phyloP scores from a whole-genome alignment of 1,140 invertebrate genomes.

The Meloidogyne floridensis region DNA sequence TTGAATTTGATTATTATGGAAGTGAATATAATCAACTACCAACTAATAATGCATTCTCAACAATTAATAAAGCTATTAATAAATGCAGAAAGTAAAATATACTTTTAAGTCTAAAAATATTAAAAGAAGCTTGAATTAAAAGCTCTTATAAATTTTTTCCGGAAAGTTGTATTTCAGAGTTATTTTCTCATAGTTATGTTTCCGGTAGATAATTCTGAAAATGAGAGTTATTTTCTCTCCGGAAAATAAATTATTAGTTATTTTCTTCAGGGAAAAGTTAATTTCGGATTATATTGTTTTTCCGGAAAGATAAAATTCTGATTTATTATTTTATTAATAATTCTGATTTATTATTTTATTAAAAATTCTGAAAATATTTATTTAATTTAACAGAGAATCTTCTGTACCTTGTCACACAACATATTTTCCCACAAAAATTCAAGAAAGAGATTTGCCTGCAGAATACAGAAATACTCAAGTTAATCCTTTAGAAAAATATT shows the following conservation, averaged over 20 bases:
- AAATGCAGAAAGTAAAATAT: constrained; percentile 32
- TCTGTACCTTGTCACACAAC: constrained; percentile 15
- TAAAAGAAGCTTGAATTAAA: neutral
- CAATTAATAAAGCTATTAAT: constrained; percentile 28
- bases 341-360: constrained; percentile 16
- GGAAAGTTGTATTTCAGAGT: too few species aligned
- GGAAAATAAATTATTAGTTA: too few species aligned
- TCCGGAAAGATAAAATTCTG: too few species aligned
- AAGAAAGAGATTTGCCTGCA: constrained; percentile 31
- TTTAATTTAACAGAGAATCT: constrained; percentile 2
- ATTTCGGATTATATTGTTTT: too few species aligned
- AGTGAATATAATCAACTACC: constrained; percentile 31
- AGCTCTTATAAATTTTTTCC: too few species aligned
- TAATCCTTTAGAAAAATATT: neutral
- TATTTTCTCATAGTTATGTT: too few species aligned
- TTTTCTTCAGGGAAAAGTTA: too few species aligned
- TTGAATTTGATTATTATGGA: constrained; percentile 35
- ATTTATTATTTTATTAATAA: constrained; percentile 14
- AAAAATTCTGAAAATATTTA: neutral
- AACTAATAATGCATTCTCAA: neutral
- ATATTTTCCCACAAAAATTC: constrained; percentile 11
- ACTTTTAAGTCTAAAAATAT: constrained; percentile 10
- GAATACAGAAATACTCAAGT: constrained; percentile 40
- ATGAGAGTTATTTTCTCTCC: too few species aligned
- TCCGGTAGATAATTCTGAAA: too few species aligned